Percentiles rank a stretch among this genome's conserved stretches.
Evolutionary conservation across 2,113 vertebrate genomes (phyloP).

Genomic region (Bufo bufo): DNA sequence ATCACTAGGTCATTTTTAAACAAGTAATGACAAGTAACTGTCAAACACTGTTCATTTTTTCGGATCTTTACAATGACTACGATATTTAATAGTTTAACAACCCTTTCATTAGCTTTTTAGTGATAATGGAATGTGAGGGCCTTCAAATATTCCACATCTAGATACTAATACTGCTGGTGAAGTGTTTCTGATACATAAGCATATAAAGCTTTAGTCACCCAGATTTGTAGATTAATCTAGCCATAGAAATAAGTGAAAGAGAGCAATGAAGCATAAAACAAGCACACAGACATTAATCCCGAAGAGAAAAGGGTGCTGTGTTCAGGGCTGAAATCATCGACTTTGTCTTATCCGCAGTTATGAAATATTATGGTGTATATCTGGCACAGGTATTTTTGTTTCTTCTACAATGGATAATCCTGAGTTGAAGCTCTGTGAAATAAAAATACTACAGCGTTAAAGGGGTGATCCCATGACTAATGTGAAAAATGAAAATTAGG

Average conservation of each 20-base stretch:
- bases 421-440: neutral
- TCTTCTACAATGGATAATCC: neutral
- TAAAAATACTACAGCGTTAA: neutral
- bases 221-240: neutral
- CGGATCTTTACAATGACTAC: too few species aligned
- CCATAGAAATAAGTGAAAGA: neutral
- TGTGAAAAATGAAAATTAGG: too few species aligned
- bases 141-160: neutral
- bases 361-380: neutral
- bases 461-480: too few species aligned
- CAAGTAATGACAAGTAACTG: too few species aligned
- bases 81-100: too few species aligned
- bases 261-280: slow-evolving; percentile 13
- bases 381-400: neutral
- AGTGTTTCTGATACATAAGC: neutral
- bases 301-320: neutral
- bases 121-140: neutral
- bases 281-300: neutral
- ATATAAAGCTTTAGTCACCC: neutral
- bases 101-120: neutral
- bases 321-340: neutral
- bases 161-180: neutral
- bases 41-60: too few species aligned
- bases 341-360: neutral
- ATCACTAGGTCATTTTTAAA: too few species aligned